A percentile compares a stretch with the other conserved stretches of the same genome.
phyloP scores from a whole-genome alignment of 1,140 invertebrate species.

The Heliconius himera region DNA sequence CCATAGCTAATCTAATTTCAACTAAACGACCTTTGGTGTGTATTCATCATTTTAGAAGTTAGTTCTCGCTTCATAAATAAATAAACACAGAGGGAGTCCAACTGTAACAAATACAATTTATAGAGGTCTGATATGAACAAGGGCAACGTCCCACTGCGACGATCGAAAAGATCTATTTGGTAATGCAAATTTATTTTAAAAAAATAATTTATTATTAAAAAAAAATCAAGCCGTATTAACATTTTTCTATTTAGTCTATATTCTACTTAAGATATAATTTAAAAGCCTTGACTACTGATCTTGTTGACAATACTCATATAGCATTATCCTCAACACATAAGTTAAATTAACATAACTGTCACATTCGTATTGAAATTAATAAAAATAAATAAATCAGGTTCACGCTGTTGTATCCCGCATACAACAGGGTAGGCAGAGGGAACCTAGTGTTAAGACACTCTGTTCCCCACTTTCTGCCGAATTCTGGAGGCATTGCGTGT shows the following conservation, averaged over 20 bases:
- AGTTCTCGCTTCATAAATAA: slow-evolving; percentile 67
- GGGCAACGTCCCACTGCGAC: slow-evolving; percentile 65
- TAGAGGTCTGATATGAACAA: slow-evolving; percentile 64
- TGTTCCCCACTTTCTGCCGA: no score
- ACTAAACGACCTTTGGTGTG: slow-evolving; percentile 47
- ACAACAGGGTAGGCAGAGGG: no score
- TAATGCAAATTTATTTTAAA: slow-evolving; percentile 57
- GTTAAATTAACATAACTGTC: no score
- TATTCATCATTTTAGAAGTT: slow-evolving; percentile 57
- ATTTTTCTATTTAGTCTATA: background rate
- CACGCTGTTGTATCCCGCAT: no score
- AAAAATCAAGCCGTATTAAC: slow-evolving; percentile 11
- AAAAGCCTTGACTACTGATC: no score
- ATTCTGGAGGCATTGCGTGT: no score
- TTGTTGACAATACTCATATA: no score
- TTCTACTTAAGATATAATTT: background rate
- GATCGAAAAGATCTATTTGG: slow-evolving; percentile 47
- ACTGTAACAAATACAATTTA: slow-evolving; percentile 65
- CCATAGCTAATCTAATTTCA: slow-evolving; percentile 63
- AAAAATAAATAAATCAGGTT: no score
- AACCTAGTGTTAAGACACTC: no score
- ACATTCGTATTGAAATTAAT: no score
- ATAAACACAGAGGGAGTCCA: slow-evolving; percentile 60
- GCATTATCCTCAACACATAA: no score
- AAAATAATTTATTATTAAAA: slow-evolving; percentile 25